phyloP scores from a whole-genome alignment of 2,113 vertebrate genomes.

The Hydropotes inermis region DNA sequence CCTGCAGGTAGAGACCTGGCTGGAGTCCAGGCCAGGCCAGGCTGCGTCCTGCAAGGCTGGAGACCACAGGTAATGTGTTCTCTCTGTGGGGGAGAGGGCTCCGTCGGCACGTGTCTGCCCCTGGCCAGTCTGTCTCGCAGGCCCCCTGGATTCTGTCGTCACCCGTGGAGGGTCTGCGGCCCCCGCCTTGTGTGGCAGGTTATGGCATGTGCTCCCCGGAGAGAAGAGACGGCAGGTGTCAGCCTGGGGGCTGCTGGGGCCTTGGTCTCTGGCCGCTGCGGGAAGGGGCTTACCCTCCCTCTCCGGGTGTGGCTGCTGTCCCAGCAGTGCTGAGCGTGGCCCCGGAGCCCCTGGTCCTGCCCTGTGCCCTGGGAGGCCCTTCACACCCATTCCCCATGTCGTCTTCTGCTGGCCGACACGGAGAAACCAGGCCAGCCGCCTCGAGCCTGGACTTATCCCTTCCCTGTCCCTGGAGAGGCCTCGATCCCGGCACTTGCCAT shows the following conservation, averaged over 20 bases:
- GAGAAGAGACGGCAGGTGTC: rapidly evolving
- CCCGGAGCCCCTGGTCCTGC: not conserved
- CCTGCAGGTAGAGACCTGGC: not conserved
- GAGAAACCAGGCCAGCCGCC: not conserved
- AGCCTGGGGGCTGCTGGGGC: not conserved
- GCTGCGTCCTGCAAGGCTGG: not conserved
- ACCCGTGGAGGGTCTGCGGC: too few relatives aligned
- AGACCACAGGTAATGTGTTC: not conserved
- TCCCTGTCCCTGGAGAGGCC: not conserved
- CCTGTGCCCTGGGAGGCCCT: not conserved
- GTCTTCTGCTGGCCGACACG: not conserved
- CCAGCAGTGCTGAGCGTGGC: not conserved
- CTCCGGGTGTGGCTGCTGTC: rapidly evolving
- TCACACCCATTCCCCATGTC: too few relatives aligned
- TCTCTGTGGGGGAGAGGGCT: not conserved
- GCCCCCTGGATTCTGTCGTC: not conserved
- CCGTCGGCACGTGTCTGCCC: not conserved
- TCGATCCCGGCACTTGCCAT: rapidly evolving
- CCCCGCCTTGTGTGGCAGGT: rapidly evolving
- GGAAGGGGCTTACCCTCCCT: not conserved
- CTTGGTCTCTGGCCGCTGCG: not conserved
- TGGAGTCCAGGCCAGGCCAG: not conserved
- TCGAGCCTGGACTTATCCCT: not conserved
- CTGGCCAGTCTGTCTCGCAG: not conserved
- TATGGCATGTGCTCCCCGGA: not conserved